phyloP scores from a whole-genome alignment of 2,113 vertebrate genomes.

The Albula glossodonta region DNA sequence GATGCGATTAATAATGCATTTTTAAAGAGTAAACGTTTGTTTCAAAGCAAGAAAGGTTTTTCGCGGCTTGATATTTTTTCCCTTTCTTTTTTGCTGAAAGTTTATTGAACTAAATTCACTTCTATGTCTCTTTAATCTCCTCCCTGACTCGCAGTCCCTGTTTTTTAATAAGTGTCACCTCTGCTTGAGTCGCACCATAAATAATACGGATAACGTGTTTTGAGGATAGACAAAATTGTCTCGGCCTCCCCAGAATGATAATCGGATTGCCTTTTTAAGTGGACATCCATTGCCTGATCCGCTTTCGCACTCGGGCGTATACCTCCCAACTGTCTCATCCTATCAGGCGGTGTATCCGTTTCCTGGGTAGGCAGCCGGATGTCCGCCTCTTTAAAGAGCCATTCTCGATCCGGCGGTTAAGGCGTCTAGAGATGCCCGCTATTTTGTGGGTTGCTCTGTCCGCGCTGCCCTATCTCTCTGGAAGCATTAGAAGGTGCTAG shows the following conservation, averaged over 20 bases:
- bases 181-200: not conserved
- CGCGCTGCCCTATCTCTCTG: not conserved
- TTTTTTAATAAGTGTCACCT: constrained; percentile 9
- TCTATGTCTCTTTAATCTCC: not conserved
- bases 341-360: not conserved
- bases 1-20: not conserved
- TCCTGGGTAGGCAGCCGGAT: not conserved
- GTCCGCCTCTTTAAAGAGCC: not conserved
- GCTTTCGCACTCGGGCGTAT: not conserved
- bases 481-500: not conserved
- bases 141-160: not conserved
- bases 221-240: not conserved
- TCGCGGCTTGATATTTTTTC: not conserved
- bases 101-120: not conserved
- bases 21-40: not conserved
- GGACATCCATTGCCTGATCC: not conserved
- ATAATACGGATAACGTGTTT: not conserved
- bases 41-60: not conserved
- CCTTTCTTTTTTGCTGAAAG: not conserved
- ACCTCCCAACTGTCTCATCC: not conserved
- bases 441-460: not conserved
- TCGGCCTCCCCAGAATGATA: not conserved
- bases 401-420: not conserved
- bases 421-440: not conserved
- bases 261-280: not conserved